phyloP scores from a whole-genome alignment of 1,140 invertebrate genomes.

The Triops longicaudatus region DNA sequence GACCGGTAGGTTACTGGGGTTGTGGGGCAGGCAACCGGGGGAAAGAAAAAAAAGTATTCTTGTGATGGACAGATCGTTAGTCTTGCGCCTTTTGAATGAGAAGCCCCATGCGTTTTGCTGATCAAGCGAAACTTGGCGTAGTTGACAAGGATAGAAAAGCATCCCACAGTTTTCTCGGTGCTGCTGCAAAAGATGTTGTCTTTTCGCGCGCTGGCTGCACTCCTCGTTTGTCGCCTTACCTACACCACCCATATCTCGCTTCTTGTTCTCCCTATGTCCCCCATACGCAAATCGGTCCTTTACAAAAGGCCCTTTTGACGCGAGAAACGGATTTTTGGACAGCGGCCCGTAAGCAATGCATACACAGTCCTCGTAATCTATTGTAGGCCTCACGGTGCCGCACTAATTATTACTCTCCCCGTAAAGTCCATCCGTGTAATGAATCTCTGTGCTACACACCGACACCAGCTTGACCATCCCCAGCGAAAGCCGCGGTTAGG shows the following conservation, averaged over 20 bases:
- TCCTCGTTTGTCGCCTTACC: not conserved
- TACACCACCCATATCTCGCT: not conserved
- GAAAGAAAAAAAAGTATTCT: conserved; percentile 3
- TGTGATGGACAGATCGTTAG: conserved; percentile 14
- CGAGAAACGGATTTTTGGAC: not conserved
- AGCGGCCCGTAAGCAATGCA: not conserved
- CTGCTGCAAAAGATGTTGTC: not conserved
- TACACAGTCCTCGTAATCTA: not conserved
- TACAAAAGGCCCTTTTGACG: not conserved
- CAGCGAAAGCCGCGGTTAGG: not conserved
- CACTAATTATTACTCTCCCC: not conserved
- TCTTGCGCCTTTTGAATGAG: conserved; percentile 8
- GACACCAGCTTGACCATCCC: not conserved
- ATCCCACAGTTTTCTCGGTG: not conserved
- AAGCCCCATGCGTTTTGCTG: conserved; percentile 4
- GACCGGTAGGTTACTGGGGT: not conserved
- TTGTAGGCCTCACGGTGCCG: not conserved
- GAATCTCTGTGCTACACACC: not conserved
- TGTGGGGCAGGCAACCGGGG: not conserved
- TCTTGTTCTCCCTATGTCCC: not conserved
- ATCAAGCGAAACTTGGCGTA: not conserved
- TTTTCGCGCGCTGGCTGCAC: not conserved
- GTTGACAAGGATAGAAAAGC: conserved; percentile 15
- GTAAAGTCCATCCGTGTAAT: conserved; percentile 1
- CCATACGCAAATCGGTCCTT: not conserved